Conservation (phyloP, 2,797 vertebrate genomes). For the Mormyrus proboscirostris region DNA sequence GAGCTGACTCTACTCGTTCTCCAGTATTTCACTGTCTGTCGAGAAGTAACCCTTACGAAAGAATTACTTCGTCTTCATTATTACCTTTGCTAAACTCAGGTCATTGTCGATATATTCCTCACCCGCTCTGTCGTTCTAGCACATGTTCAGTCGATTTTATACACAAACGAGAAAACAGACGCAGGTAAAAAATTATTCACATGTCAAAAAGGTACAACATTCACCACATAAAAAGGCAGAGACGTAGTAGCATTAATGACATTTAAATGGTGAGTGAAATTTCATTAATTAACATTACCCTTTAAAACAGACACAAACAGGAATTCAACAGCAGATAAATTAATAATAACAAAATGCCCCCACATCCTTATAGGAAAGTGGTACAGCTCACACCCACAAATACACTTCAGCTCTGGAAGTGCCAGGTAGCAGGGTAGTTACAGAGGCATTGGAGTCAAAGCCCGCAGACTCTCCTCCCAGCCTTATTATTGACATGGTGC, state of each 20-base stretch:
- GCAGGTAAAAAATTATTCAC: not conserved
- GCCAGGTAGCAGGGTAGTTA: not conserved
- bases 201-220: not conserved
- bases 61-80: too few relatives aligned
- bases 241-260: not conserved
- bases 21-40: not conserved
- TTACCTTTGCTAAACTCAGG: not conserved
- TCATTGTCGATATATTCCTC: not conserved
- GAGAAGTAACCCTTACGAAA: not conserved
- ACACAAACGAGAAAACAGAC: not conserved
- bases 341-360: not conserved
- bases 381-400: not conserved
- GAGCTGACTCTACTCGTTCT: not conserved
- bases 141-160: not conserved
- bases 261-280: not conserved
- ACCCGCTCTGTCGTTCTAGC: not conserved
- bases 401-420: not conserved
- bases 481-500: not conserved
- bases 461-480: not conserved
- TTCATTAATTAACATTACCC: not conserved
- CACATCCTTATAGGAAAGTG: not conserved
- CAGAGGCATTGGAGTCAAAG: not conserved
- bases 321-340: not conserved
- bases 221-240: not conserved
- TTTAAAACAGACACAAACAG: not conserved